Conservation (phyloP, 1,140 invertebrate genomes). For the Scaptodrosophila lebanonensis region DNA sequence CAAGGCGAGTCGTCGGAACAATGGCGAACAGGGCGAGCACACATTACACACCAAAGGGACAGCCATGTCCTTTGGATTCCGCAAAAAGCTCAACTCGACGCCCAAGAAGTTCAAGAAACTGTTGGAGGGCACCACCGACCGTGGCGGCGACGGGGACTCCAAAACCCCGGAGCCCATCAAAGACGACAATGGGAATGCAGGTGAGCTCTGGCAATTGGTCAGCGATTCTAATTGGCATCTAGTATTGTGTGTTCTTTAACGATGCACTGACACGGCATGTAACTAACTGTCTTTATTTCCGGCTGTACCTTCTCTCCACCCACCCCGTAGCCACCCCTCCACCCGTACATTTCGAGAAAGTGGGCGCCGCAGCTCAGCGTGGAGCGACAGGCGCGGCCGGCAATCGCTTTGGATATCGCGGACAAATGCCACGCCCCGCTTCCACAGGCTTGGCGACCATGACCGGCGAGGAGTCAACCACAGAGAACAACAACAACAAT, state of each 20-base stretch:
- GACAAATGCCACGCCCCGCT: conserved; percentile 60
- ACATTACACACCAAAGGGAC: conserved; percentile 75
- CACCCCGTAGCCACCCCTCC: conserved; percentile 1
- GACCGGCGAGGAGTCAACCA: conserved; percentile 28
- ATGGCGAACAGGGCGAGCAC: conserved; percentile 45
- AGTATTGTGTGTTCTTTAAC: conserved; percentile 24
- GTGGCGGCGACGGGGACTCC: conserved; percentile 16
- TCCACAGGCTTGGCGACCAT: conserved; percentile 43
- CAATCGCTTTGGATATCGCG: conserved; percentile 70
- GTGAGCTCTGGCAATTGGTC: conserved; percentile 47
- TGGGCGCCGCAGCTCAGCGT: conserved; percentile 51
- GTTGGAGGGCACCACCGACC: conserved; percentile 38
- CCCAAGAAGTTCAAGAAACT: conserved; percentile 75
- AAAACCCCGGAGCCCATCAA: conserved; percentile 32
- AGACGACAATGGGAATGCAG: conserved; percentile 75
- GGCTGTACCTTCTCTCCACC: background rate
- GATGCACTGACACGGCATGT: conserved; percentile 33
- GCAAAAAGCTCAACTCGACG: conserved; percentile 75
- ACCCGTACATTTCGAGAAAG: conserved; percentile 68
- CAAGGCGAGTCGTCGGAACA: conserved; percentile 49
- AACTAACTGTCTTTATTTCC: background rate
- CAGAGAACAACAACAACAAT: conserved; percentile 45
- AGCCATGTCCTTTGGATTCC: conserved; percentile 78
- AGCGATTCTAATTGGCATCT: conserved; percentile 48
- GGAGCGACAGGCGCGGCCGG: conserved; percentile 47